These are phyloP conservation scores for Phrynocephalus guinanensis DNA, from an alignment of 2,797 vertebrate genomes.

Conservation along the genomic window DNA sequence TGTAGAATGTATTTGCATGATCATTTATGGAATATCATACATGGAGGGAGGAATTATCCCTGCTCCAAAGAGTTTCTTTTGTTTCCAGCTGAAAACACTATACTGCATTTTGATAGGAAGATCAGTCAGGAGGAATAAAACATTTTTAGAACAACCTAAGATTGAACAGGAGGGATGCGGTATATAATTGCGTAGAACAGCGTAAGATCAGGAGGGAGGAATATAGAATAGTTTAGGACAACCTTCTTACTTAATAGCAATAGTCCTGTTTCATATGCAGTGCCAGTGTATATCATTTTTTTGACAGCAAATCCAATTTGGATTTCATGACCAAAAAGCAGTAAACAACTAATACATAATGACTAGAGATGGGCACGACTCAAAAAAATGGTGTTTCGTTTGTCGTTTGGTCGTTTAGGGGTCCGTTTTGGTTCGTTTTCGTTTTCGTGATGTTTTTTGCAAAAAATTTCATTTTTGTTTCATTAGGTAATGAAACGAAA, in stretches of 20 bases:
- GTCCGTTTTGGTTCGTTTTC: no score
- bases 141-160: no score
- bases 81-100: background rate
- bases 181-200: no score
- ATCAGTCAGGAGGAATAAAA: no score
- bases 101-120: background rate
- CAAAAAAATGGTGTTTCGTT: no score
- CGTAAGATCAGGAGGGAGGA: background rate
- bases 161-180: no score
- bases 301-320: background rate
- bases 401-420: no score
- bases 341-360: slow-evolving; percentile 1
- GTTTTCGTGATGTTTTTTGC: no score
- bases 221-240: background rate
- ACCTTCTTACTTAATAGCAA: background rate
- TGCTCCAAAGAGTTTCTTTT: background rate
- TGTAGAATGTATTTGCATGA: background rate
- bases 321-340: slow-evolving; percentile 26
- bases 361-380: no score
- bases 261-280: background rate
- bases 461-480: no score
- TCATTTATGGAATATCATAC: background rate
- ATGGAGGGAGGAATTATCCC: background rate
- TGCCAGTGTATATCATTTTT: background rate
- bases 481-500: no score